These are phyloP conservation scores for Athene noctua DNA, from an alignment of 2,113 vertebrate genomes.

Conservation along the genomic window DNA sequence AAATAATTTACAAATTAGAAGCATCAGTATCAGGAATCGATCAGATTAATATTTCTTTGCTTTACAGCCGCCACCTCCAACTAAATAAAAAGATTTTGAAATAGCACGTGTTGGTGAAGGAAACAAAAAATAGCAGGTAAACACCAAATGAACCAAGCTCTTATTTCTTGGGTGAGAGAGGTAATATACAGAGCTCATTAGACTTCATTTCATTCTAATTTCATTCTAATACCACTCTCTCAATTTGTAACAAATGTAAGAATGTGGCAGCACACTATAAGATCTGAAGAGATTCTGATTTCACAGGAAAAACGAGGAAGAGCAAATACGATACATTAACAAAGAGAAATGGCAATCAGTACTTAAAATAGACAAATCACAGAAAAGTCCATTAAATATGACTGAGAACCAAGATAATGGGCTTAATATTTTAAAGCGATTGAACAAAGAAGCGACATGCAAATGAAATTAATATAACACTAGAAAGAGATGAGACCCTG, in stretches of 20 bases:
- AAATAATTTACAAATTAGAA: not conserved
- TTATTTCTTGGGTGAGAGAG: not conserved
- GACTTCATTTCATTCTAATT: not conserved
- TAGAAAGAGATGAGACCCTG: not conserved
- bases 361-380: constrained; percentile 44
- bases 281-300: not conserved
- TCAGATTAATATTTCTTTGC: not conserved
- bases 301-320: not conserved
- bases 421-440: constrained; percentile 9
- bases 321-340: not conserved
- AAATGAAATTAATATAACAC: not conserved
- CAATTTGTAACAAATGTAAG: not conserved
- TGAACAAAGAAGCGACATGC: not conserved
- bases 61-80: not conserved
- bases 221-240: not conserved
- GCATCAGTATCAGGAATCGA: not conserved
- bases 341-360: not conserved
- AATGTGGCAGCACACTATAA: not conserved
- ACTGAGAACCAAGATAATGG: constrained; percentile 28
- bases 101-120: not conserved
- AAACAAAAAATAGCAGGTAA: not conserved
- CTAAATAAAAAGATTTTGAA: not conserved
- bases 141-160: not conserved
- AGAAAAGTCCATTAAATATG: constrained; percentile 22
- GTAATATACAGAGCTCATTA: not conserved